Conservation (phyloP, 2,888 invertebrate genomes). For the Nemoura dubitans region DNA sequence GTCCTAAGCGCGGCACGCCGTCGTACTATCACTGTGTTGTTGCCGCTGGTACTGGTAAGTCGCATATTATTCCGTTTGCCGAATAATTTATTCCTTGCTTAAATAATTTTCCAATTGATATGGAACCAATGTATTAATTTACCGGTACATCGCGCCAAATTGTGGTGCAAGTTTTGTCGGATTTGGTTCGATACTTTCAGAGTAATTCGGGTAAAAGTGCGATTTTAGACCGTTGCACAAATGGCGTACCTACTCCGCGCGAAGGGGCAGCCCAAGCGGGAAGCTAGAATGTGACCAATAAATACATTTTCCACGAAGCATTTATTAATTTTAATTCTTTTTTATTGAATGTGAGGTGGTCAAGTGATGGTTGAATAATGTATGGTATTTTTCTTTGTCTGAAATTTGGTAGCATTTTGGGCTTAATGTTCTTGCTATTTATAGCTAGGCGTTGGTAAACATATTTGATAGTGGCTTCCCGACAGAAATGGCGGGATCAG, state of each 20-base stretch:
- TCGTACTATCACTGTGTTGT: conserved; percentile 19
- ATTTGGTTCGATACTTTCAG: conserved; percentile 7
- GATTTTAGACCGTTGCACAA: conserved; percentile 7
- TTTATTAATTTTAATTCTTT: conserved; percentile 27
- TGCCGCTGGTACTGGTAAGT: conserved; percentile 25
- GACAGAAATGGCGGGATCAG: neutral
- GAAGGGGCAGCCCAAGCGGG: conserved; percentile 31
- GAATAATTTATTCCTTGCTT: neutral
- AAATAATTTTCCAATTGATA: neutral
- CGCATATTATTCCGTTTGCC: neutral
- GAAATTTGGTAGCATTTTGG: neutral
- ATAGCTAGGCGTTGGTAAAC: neutral
- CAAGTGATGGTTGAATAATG: neutral
- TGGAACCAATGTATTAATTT: neutral
- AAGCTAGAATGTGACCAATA: neutral
- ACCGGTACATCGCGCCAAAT: neutral
- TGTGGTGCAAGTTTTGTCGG: conserved; percentile 2
- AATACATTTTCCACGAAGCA: conserved; percentile 1
- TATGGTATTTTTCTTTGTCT: neutral
- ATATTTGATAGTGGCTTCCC: neutral
- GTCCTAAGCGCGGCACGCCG: neutral
- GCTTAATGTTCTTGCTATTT: neutral
- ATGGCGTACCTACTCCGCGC: conserved; percentile 25
- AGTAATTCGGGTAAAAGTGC: neutral
- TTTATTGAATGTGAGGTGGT: neutral